Evolutionary conservation across 2,113 vertebrate genomes (phyloP).

Genomic region (Thalassoma bifasciatum): DNA sequence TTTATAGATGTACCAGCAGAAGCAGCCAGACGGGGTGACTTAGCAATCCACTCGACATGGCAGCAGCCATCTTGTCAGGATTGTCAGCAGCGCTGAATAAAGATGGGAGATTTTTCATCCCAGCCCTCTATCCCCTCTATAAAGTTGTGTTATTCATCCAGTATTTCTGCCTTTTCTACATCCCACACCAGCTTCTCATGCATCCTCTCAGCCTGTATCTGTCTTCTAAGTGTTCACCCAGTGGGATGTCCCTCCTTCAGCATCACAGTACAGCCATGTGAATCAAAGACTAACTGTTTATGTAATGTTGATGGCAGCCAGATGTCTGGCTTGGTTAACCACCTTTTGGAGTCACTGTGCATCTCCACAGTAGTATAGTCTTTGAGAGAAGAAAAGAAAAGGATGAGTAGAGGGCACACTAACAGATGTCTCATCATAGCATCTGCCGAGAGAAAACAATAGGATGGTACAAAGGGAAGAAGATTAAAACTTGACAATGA

Average conservation of each 20-base stretch:
- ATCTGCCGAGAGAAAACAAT: slow-evolving; percentile 59
- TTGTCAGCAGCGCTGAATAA: slow-evolving; percentile 40
- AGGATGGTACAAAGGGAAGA: slow-evolving; percentile 41
- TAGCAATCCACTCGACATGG: slow-evolving; percentile 41
- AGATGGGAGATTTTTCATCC: slow-evolving; percentile 32
- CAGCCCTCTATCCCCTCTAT: neutral
- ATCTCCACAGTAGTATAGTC: slow-evolving; percentile 50
- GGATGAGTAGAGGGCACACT: slow-evolving; percentile 26
- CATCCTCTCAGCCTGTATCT: slow-evolving; percentile 16
- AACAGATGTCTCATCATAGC: slow-evolving; percentile 65
- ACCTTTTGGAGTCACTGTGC: slow-evolving; percentile 60
- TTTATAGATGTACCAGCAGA: slow-evolving; percentile 59
- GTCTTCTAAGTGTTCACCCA: slow-evolving; percentile 53
- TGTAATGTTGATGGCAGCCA: slow-evolving; percentile 65
- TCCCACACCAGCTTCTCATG: slow-evolving; percentile 33
- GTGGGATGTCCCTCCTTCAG: slow-evolving; percentile 28
- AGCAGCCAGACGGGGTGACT: slow-evolving; percentile 40
- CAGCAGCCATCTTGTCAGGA: slow-evolving; percentile 67
- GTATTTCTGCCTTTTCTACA: neutral
- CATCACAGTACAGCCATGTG: slow-evolving; percentile 31
- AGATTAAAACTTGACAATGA: slow-evolving; percentile 61
- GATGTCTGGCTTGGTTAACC: slow-evolving; percentile 58
- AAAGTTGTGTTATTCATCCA: neutral
- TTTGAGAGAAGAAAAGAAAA: slow-evolving; percentile 23
- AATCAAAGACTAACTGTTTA: slow-evolving; percentile 63